A percentile compares a stretch with the other conserved stretches of the same genome.
phyloP scores from a whole-genome alignment of 2,797 vertebrate species.

The Malacoctenus gilli region DNA sequence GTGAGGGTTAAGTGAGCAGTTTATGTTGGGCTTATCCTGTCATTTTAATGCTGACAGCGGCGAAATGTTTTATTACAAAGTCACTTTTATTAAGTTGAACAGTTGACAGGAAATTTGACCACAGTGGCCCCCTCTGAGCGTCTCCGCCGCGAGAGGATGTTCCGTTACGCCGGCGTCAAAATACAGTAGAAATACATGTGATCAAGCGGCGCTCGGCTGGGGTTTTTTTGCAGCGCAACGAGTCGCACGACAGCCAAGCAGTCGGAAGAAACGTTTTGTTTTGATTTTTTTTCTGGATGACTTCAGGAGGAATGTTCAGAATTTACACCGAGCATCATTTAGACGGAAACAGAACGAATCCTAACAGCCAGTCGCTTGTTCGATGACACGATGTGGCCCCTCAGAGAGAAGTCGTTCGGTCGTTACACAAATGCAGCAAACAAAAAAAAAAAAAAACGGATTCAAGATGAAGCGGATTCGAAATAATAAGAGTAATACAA shows the following conservation, averaged over 20 bases:
- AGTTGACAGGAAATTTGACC: constrained; percentile 52
- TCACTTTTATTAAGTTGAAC: constrained; percentile 69
- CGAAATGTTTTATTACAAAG: constrained; percentile 59
- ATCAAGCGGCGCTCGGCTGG: constrained; percentile 21
- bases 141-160: constrained; percentile 44
- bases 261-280: constrained; percentile 48
- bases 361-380: too few relatives aligned
- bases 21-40: constrained; percentile 40
- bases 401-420: too few relatives aligned
- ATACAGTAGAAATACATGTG: constrained; percentile 58
- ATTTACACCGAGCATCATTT: constrained; percentile 88
- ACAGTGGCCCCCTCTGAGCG: constrained; percentile 24
- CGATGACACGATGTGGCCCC: too few relatives aligned
- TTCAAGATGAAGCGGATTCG: constrained; percentile 31
- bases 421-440: too few relatives aligned
- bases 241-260: constrained; percentile 38
- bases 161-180: constrained; percentile 50
- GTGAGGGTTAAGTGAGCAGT: constrained; percentile 35
- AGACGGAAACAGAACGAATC: too few relatives aligned
- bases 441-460: constrained; percentile 48
- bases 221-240: constrained; percentile 20
- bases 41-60: constrained; percentile 50
- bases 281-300: too few relatives aligned
- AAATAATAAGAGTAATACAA: constrained; percentile 60
- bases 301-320: constrained; percentile 95